Percentiles rank a stretch among this genome's conserved stretches.
phyloP scores from a whole-genome alignment of 2,797 vertebrate species.

The Prunella strophiata region DNA sequence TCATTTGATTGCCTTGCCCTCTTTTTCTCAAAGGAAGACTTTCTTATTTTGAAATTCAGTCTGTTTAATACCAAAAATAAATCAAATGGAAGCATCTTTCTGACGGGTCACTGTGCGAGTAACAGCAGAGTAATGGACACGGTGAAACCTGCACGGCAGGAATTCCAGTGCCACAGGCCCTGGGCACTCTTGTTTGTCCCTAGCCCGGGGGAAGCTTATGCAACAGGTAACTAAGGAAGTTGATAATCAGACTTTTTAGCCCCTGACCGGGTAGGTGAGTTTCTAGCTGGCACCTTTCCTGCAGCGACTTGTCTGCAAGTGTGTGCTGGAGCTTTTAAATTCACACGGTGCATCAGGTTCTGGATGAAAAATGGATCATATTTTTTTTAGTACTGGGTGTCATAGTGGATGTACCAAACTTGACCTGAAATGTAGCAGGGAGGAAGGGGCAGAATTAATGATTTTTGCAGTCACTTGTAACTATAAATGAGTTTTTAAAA shows the following conservation, averaged over 20 bases:
- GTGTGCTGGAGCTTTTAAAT: neutral
- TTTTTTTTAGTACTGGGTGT: neutral
- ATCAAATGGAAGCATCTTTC: neutral
- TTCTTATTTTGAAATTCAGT: neutral
- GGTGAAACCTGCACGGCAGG: neutral
- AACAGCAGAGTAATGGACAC: neutral
- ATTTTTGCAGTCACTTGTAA: neutral
- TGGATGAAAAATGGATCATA: neutral
- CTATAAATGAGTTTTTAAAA: neutral
- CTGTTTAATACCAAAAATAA: neutral
- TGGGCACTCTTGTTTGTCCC: neutral
- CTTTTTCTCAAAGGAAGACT: neutral
- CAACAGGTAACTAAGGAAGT: neutral
- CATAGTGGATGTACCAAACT: neutral
- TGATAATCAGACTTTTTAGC: neutral
- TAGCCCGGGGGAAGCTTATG: neutral
- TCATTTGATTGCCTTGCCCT: neutral
- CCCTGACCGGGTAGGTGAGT: neutral
- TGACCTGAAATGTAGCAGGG: neutral
- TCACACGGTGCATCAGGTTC: neutral
- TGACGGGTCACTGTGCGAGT: neutral
- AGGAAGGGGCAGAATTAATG: neutral
- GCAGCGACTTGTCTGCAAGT: neutral
- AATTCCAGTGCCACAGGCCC: neutral
- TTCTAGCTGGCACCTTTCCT: neutral